These are phyloP conservation scores for Nannobrachium achirus DNA, from an alignment of 2,113 vertebrate species.

Conservation along the genomic window DNA sequence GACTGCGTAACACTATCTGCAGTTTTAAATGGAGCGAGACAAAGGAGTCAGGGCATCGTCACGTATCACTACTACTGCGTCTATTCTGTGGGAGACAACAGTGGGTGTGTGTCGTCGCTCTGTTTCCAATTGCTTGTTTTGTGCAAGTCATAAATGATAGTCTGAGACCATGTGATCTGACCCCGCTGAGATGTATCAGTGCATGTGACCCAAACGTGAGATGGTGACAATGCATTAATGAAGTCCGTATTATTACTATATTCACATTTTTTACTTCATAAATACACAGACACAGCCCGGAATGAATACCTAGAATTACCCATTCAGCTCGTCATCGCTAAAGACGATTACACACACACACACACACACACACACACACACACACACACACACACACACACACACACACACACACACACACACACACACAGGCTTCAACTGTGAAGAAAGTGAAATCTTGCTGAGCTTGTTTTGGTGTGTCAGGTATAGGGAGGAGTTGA, in stretches of 20 bases:
- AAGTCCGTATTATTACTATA: neutral
- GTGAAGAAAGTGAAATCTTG: slow-evolving; percentile 11
- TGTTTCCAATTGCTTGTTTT: slow-evolving; percentile 66
- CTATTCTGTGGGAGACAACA: slow-evolving; percentile 57
- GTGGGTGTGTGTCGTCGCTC: slow-evolving; percentile 60
- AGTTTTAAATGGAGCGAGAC: slow-evolving; percentile 64
- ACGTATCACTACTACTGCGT: slow-evolving; percentile 51
- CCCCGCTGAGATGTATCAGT: slow-evolving; percentile 22
- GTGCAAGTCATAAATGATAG: slow-evolving; percentile 70
- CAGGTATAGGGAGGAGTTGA: slow-evolving; percentile 7
- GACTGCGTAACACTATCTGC: slow-evolving; percentile 61
- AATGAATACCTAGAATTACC: neutral
- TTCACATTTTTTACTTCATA: slow-evolving; percentile 8
- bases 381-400: no score
- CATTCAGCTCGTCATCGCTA: neutral
- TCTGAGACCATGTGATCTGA: slow-evolving; percentile 45
- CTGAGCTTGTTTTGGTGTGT: slow-evolving; percentile 38
- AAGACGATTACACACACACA: slow-evolving; percentile 22
- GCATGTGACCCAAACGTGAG: slow-evolving; percentile 20
- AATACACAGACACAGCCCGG: neutral
- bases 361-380: no score
- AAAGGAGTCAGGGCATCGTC: slow-evolving; percentile 57
- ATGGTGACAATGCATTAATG: slow-evolving; percentile 1
- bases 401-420: no score
- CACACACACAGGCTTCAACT: neutral